Percentiles rank a stretch among this genome's conserved stretches.
These are phyloP conservation scores for Luidia sarsii DNA, from an alignment of 53 echinoderm and acorn worm genomes.

Conservation along the genomic window DNA sequence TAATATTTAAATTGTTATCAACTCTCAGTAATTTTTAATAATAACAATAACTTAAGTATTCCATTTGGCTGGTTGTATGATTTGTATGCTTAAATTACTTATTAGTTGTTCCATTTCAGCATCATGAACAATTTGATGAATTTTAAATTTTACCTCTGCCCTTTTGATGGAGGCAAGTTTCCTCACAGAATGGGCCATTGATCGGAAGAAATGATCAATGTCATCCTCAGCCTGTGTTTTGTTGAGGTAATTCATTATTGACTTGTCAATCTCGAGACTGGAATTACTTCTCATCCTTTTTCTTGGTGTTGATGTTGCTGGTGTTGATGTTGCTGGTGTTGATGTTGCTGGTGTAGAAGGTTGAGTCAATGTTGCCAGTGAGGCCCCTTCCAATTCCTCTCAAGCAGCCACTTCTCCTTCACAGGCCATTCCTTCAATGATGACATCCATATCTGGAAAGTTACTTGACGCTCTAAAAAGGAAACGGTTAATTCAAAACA, in stretches of 20 bases:
- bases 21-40: too few species aligned
- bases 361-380: background rate
- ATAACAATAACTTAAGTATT: background rate
- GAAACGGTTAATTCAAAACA: background rate
- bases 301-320: background rate
- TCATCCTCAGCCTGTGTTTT: constrained; percentile 27
- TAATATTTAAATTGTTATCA: too few species aligned
- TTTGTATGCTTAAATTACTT: background rate
- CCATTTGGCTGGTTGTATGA: background rate
- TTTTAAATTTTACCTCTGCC: constrained; percentile 45
- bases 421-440: background rate
- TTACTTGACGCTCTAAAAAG: constrained; percentile 1
- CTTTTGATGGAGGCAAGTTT: constrained; percentile 3
- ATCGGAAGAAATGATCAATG: constrained; percentile 36
- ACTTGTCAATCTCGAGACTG: background rate
- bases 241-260: background rate
- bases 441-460: background rate
- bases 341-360: background rate
- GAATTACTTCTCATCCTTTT: background rate
- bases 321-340: background rate
- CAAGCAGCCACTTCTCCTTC: background rate
- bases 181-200: constrained; percentile 29
- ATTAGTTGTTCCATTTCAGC: constrained; percentile 34
- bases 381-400: background rate
- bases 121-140: constrained; percentile 40